Base-by-base conservation (phyloP, 1,140 invertebrate species). In the Drosophila murphyi region DNA sequence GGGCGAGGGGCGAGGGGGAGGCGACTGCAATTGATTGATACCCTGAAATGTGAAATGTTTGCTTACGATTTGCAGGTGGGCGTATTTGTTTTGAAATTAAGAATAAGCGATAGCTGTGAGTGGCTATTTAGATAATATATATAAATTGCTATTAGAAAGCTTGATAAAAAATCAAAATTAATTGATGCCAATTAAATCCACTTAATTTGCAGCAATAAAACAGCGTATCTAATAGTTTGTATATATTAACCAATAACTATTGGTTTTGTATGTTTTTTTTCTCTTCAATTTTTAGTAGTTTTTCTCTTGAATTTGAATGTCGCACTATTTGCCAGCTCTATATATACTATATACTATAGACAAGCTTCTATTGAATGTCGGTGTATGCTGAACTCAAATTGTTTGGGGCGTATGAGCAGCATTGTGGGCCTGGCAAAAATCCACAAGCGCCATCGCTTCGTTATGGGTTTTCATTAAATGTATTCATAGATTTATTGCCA, bases 401-500 rank as follows among this genome's bases (percentile, higher is more conserved):
- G 65, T 69, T 82, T 70, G 78, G 48, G 29, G 12, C 37, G 29
- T 4, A 20, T 67, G 32, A 59, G 37, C 51, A 52, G 8, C 29
- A 31, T 6, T 20, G n/a, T n/a, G 37, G 45, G 45, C 28, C 8
- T 37, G 34, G 34, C 47, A 50, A 8, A 50, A 8, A 51, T 31
- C 37, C n/a, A 48, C 3, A 8, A 20, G n/a, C 8, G 47, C 5
- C 20, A 2, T 20, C 12, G 1, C 29, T 32, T 8, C 45, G 2
- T 41, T 35, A 8, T 60, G 76, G 39, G 69, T 87, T 87, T 82
- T 81, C 68, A 86, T 82, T 87, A 82, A 71, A 43, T 45, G 12
- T 48, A 69, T 87, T 73, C 70, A 87, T 88, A 80, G 83, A 87
- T 87, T 87, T 88, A 87, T 87, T 87, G 80, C 72, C 63, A 87